Base-by-base conservation (phyloP, 2,113 vertebrate species). In the Lophochroa leadbeateri region DNA sequence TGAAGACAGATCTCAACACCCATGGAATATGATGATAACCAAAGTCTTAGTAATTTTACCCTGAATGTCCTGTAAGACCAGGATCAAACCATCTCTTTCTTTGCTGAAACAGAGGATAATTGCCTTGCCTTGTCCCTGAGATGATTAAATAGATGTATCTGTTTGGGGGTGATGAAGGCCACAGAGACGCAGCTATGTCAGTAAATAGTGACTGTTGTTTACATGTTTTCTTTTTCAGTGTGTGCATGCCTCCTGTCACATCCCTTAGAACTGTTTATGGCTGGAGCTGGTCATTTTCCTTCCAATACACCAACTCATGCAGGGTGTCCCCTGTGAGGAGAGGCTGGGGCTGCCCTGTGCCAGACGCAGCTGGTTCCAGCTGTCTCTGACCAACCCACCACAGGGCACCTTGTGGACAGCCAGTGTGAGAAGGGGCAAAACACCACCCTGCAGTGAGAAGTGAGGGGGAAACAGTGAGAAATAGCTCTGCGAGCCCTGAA, bases 311-410 rank as follows among this genome's bases (percentile, higher is more conserved):
- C 47, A 82, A 14, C 9, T 70, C 18, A 18, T 6, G 13, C 50
- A 29, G 44, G 9, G 52, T 4, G 6, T 11, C 18, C 27, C 2
- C 44, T 67, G 10, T 29, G 71, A 65, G 46, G 39, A 58, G 58
- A 4, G 5, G 23, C 29, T 0, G 3, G 8, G 29, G 23, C 57
- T 52, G 64, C 19, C 13, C 61, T 1, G 8, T 14, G 33, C 72
- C 2, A 7, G 31, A 6, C 11, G 6, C 23, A 65, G 18, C 28
- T 0, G 0, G 12, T n/a, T 67, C 53, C 53, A 67, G 16, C n/a
- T 4, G 35, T 17, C 28, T 61, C 52, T 9, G 21, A 18, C 15
- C 0, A 0, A 21, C 5, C 41, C 10, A 7, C 17, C 2, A 0
- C 47, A 29, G 63, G 43, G 52, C 44, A 17, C 0, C 65, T 24